phyloP scores from a whole-genome alignment of 2,797 vertebrate genomes.

The Ctenochaetus hawaiiensis region DNA sequence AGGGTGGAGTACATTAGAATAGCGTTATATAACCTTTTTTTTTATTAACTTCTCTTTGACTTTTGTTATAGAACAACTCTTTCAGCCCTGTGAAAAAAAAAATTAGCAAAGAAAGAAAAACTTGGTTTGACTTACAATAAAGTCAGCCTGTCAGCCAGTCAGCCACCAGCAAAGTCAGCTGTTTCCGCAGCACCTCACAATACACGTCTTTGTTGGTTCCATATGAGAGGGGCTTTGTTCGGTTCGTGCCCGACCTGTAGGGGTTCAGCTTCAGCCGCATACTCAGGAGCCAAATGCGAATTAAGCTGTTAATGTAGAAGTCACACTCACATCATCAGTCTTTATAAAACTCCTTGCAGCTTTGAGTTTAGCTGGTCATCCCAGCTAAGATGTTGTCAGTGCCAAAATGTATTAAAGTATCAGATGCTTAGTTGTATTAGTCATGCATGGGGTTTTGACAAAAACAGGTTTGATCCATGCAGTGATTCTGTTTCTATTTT shows the following conservation, averaged over 20 bases:
- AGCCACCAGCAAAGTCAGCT: constrained; percentile 77
- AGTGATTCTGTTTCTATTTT: constrained; percentile 1
- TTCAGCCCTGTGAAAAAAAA: constrained; percentile 52
- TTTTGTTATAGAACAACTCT: constrained; percentile 64
- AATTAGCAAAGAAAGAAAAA: constrained; percentile 56
- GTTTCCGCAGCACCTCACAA: constrained; percentile 75
- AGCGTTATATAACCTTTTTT: constrained; percentile 76
- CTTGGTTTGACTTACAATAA: constrained; percentile 61
- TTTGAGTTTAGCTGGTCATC: constrained; percentile 32
- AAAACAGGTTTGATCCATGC: constrained; percentile 18
- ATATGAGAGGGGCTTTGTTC: constrained; percentile 79
- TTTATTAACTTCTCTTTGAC: constrained; percentile 63
- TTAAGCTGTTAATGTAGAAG: constrained; percentile 47
- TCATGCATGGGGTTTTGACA: constrained; percentile 16
- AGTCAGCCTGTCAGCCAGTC: constrained; percentile 67
- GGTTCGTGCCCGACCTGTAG: constrained; percentile 58
- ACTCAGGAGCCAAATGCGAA: constrained; percentile 53
- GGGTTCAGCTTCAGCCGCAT: constrained; percentile 39
- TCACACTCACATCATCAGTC: constrained; percentile 44
- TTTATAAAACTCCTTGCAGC: constrained; percentile 18
- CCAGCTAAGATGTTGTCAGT: constrained; percentile 17
- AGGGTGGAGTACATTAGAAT: constrained; percentile 79
- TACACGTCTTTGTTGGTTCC: constrained; percentile 76
- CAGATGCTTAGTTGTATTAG: constrained; percentile 26
- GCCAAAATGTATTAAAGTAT: constrained; percentile 12